These are phyloP conservation scores for Casuarius casuarius DNA, from an alignment of 2,113 vertebrate species.

Conservation along the genomic window DNA sequence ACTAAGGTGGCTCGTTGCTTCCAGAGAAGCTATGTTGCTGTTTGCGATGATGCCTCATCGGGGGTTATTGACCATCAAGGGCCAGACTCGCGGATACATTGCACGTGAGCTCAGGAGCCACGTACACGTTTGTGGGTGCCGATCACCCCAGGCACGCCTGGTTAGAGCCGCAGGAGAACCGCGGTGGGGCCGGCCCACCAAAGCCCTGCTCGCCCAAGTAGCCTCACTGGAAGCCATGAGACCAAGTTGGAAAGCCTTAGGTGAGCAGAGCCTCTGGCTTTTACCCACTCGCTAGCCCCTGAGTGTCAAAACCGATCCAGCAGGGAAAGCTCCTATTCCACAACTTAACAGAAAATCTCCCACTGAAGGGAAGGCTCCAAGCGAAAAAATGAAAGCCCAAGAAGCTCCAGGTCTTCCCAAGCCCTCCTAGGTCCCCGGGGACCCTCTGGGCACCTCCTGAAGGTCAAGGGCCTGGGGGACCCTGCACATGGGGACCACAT, in stretches of 20 bases:
- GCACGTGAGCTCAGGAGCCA: background rate
- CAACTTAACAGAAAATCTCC: background rate
- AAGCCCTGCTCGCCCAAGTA: background rate
- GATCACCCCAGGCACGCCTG: background rate
- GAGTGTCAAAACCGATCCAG: background rate
- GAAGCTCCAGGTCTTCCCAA: background rate
- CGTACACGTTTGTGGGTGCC: accelerated
- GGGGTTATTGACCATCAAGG: background rate
- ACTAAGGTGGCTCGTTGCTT: background rate
- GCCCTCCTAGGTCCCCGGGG: background rate
- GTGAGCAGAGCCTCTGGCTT: background rate
- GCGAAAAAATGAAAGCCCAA: background rate
- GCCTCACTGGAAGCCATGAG: background rate
- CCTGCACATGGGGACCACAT: background rate
- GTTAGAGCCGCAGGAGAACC: background rate
- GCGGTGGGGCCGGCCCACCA: background rate
- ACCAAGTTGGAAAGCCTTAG: background rate
- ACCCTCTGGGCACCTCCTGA: background rate
- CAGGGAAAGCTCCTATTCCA: background rate
- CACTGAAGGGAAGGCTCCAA: background rate
- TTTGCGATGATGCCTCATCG: background rate
- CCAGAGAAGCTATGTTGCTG: background rate
- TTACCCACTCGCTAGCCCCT: background rate
- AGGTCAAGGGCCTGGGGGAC: background rate
- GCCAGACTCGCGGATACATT: background rate